Conservation (phyloP, 2,797 vertebrate genomes). For the Spinus pinus region DNA sequence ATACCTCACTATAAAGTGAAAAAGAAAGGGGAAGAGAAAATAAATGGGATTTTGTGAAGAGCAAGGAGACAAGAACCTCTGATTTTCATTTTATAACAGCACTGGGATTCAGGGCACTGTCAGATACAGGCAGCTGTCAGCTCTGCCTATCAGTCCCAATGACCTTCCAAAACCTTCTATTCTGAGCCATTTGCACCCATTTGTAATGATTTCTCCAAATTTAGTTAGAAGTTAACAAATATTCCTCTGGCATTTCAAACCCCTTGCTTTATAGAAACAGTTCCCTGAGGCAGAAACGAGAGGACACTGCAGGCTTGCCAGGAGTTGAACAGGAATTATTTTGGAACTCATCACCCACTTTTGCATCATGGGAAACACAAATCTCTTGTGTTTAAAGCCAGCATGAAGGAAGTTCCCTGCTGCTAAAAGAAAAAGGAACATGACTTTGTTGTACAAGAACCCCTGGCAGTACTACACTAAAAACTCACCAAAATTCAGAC, state of each 20-base stretch:
- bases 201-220: background rate
- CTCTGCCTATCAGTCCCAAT: fast-evolving
- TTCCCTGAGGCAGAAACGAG: background rate
- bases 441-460: background rate
- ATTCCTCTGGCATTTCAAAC: background rate
- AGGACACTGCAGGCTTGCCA: background rate
- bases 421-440: background rate
- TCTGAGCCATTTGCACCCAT: background rate
- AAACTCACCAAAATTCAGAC: background rate
- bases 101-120: background rate
- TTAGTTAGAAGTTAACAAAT: background rate
- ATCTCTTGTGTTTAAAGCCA: background rate
- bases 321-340: background rate
- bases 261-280: background rate
- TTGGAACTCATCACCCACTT: background rate
- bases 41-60: background rate
- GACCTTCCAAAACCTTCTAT: background rate
- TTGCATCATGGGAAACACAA: fast-evolving
- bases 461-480: background rate
- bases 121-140: background rate
- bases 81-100: background rate
- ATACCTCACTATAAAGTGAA: background rate
- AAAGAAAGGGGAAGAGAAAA: background rate
- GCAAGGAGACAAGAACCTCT: background rate
- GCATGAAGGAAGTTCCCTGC: background rate